Base-by-base conservation (phyloP, 2,797 vertebrate species). In the Poecilia picta region DNA sequence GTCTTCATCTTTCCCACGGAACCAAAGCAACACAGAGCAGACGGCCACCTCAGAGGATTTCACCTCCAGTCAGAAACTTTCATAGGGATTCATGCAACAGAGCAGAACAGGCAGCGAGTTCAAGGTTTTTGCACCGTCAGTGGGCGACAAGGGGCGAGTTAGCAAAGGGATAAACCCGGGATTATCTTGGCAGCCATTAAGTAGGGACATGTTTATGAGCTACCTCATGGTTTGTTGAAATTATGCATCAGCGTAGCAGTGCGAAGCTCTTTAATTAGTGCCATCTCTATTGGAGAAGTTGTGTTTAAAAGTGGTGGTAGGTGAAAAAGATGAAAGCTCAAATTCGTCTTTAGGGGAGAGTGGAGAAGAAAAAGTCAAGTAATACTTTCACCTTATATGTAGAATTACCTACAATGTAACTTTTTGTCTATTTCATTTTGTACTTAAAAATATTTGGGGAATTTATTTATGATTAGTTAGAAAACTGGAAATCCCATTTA, bases 41-140 rank as follows among this genome's bases (percentile, higher is more conserved):
- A 86, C 81, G 80, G 87, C 43, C 74, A 79, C 66, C 70, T 57
- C 71, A 39, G 49, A 81, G 82, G 80, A 87, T 81, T 88, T 92
- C 82, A 86, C 46, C 76, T 75, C 88, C 89, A 89, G 92, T 93
- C 90, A 92, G 93, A 92, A 91, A 94, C 83, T 86, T 92, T 89
- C 74, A 83, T 51, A 2, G 68, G 47, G 74, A 87, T 83, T 87
- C 55, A 47, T 2, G 82, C 74, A 57, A 87, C 81, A 80, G 82
- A 57, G 86, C 83, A 80, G 82, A 78, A 77, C 81, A 64, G 0
- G n/a, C 75, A 87, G 78, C 81, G 78, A 83, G 86, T 79, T 74
- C 72, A 57, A 74, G 78, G 75, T 84, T 66, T 77, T 51, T 53
- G 66, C 55, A 74, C 78, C 74, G 85, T 81, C n/a, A 74, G 51